Conservation (phyloP, 2,888 invertebrate species). For the Parnassius apollo region DNA sequence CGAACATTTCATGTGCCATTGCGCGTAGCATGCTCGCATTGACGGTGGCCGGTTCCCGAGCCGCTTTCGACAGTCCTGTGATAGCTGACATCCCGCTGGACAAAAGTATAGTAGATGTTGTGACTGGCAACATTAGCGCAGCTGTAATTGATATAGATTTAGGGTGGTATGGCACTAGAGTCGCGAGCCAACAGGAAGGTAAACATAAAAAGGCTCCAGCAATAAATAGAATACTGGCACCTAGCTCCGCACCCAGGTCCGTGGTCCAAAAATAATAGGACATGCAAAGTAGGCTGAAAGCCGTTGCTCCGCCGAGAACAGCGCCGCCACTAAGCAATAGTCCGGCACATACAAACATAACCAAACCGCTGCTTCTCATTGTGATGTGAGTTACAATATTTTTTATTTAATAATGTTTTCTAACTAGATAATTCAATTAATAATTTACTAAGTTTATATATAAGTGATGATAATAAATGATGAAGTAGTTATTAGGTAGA, state of each 20-base stretch:
- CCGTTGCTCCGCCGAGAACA: conserved; percentile 59
- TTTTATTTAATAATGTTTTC: conserved; percentile 18
- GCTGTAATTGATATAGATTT: conserved; percentile 50
- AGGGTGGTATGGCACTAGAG: conserved; percentile 62
- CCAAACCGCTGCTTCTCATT: conserved; percentile 63
- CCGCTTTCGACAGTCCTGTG: conserved; percentile 49
- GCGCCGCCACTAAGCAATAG: conserved; percentile 68
- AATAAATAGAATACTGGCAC: conserved; percentile 52
- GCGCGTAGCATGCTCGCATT: conserved; percentile 67
- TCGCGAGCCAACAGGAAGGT: conserved; percentile 69
- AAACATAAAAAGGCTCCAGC: conserved; percentile 64
- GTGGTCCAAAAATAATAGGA: conserved; percentile 74
- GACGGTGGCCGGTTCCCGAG: conserved; percentile 54
- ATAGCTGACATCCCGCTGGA: conserved; percentile 56
- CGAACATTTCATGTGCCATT: conserved; percentile 48
- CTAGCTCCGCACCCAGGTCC: conserved; percentile 65
- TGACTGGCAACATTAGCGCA: conserved; percentile 57
- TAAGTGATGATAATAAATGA: too few species aligned
- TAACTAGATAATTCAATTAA: conserved; percentile 1
- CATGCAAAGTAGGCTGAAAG: conserved; percentile 65
- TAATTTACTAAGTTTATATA: conserved; percentile 35
- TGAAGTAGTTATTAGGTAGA: too few species aligned
- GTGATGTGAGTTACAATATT: conserved; percentile 25
- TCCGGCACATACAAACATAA: conserved; percentile 66
- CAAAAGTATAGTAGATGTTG: conserved; percentile 59